Percentiles rank a stretch among this genome's conserved stretches.
These are phyloP conservation scores for Zoroaster sp. DNA, from an alignment of 53 echinoderm and acorn worm genomes.

Conservation along the genomic window DNA sequence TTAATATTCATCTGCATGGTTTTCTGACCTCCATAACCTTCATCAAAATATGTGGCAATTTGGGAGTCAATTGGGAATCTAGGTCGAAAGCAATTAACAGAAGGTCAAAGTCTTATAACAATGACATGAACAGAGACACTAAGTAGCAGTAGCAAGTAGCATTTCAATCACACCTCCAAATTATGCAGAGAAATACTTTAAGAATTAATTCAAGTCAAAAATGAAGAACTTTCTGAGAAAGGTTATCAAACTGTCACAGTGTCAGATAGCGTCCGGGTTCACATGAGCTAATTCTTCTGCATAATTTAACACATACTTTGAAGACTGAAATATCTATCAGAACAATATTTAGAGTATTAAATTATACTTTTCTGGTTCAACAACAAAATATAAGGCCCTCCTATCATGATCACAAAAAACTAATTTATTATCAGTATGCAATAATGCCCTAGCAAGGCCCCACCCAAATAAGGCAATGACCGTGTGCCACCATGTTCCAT, in stretches of 20 bases:
- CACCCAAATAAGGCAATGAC: slow-evolving; percentile 32
- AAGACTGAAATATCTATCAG: background rate
- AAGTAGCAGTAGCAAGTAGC: too few relatives aligned
- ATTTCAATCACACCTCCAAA: too few relatives aligned
- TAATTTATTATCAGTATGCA: background rate
- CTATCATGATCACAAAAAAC: background rate
- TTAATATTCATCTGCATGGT: too few relatives aligned
- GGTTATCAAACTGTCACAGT: too few relatives aligned
- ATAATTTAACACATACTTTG: too few relatives aligned
- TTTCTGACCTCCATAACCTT: background rate
- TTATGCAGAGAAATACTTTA: too few relatives aligned
- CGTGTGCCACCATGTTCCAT: background rate
- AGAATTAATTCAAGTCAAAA: too few relatives aligned
- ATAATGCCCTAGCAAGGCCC: background rate
- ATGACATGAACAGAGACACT: background rate
- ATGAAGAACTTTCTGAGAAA: too few relatives aligned
- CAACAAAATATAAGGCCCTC: background rate
- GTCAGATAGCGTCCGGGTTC: too few relatives aligned
- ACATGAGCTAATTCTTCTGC: too few relatives aligned
- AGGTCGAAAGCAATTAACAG: background rate
- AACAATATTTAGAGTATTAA: background rate
- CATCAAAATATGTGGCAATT: background rate
- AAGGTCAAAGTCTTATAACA: background rate
- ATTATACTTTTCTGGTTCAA: background rate
- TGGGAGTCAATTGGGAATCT: background rate